These are phyloP conservation scores for Poecilobothrus nobilitatus DNA, from an alignment of 2,888 invertebrate species.

Conservation along the genomic window DNA sequence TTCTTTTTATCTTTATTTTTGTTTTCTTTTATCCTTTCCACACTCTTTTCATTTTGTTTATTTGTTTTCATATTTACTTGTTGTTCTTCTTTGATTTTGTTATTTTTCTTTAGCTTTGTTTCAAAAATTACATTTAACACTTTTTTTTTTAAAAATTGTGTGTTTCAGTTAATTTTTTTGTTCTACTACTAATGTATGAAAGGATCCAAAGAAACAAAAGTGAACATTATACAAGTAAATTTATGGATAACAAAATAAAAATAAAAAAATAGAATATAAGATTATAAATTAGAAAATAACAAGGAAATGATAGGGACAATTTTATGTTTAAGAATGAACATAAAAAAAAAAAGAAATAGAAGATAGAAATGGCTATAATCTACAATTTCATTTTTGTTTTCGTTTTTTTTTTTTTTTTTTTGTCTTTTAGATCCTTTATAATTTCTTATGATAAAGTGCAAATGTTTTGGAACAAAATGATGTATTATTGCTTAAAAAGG, in stretches of 20 bases:
- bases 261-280: constrained; percentile 9
- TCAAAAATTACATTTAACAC: background rate
- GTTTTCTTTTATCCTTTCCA: background rate
- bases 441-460: background rate
- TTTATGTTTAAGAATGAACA: background rate
- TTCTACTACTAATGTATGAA: background rate
- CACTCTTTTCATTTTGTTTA: background rate
- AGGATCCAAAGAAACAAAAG: background rate
- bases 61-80: background rate
- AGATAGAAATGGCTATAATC: background rate
- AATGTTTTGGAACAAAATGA: background rate
- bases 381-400: no score
- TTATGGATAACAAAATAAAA: background rate
- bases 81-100: background rate
- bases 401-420: no score
- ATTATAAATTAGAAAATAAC: constrained; percentile 22
- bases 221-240: background rate
- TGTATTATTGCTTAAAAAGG: background rate
- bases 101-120: background rate
- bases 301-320: constrained; percentile 19
- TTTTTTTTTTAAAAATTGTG: no score
- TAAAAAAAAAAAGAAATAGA: background rate
- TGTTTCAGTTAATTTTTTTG: background rate
- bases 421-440: background rate
- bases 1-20: background rate